Evolutionary conservation across 2,888 invertebrate species (phyloP), one percentile per base, ranked within the genome.

Genomic region (Sphaeridia pumilis): DNA sequence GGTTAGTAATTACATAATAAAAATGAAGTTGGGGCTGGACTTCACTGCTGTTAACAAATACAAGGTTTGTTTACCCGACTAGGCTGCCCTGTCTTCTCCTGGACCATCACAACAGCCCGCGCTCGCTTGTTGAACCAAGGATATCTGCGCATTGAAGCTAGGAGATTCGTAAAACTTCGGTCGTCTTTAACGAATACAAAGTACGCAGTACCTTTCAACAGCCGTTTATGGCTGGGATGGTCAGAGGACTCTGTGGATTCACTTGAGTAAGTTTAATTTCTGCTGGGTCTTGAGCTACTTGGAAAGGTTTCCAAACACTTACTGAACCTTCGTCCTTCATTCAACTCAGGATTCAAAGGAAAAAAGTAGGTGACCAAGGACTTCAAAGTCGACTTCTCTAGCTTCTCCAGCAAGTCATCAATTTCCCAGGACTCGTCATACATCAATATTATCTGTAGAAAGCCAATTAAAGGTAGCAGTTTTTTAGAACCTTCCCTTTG

Each of bases 361-460:
- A 64, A 52, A 49, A 59, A 64, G 38, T 64, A 64, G 5, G 58
- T 55, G 4, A 64, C 54, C 44, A 64, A 64, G 0, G 64, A 58
- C 20, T 20, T 5, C 44, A 61, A 61, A 1, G 61, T 57, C 3
- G 44, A 27, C 1, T 42, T 41, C 5, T 57, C 59, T 31, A 64
- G 42, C 25, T 60, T 60, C 14, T 49, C 43, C 3, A 64, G 42
- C 49, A 63, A 49, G 17, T 59, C 59, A 4, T 54, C 55, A 22
- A 64, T 60, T 14, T 64, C 64, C 62, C 62, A 64, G 4, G 59
- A 61, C 28, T 64, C 64, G 46, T 64, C 64, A 34, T 60, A 64
- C 14, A 63, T 12, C 4, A 63, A 36, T 24, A 64, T 52, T 17
- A 64, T 54, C 61, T 64, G 41, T 12, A 43, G 3, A 42, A 38